These are phyloP conservation scores for Tinea trinotella DNA, from an alignment of 2,888 invertebrate species.

Conservation along the genomic window DNA sequence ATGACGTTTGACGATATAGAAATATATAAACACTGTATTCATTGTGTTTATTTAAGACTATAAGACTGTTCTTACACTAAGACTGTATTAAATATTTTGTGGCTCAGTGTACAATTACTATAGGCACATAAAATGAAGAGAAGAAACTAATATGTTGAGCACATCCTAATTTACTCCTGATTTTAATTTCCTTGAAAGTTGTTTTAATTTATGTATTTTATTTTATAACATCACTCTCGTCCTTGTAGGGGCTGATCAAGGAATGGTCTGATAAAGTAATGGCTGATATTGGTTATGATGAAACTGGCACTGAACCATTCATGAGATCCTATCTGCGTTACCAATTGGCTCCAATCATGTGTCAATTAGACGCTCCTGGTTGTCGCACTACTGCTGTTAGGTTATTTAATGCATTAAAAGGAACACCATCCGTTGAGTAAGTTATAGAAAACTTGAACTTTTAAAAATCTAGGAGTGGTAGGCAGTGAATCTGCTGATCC, in stretches of 20 bases:
- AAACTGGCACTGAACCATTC: constrained; percentile 35
- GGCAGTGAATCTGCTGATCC: too few relatives aligned
- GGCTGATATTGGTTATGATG: constrained; percentile 35
- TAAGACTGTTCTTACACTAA: too few relatives aligned
- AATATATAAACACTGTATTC: too few relatives aligned
- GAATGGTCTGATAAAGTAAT: constrained; percentile 41
- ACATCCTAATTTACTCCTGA: too few relatives aligned
- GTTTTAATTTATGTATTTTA: neutral
- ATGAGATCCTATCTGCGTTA: constrained; percentile 51
- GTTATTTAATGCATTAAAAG: constrained; percentile 34
- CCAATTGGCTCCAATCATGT: constrained; percentile 48
- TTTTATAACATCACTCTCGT: neutral
- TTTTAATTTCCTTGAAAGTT: neutral
- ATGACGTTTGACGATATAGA: too few relatives aligned
- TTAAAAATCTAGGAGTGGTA: too few relatives aligned
- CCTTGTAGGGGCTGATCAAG: neutral
- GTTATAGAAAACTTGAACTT: too few relatives aligned
- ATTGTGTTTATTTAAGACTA: too few relatives aligned
- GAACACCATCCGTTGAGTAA: neutral
- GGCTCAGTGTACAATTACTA: too few relatives aligned
- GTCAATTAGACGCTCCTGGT: constrained; percentile 31
- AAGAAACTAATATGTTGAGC: too few relatives aligned
- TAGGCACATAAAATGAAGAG: too few relatives aligned
- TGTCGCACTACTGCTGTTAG: constrained; percentile 36
- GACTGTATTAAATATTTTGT: too few relatives aligned